A percentile compares a stretch with the other conserved stretches of the same genome.
Conservation (phyloP, 2,113 vertebrate species). For the Pao palembangensis region DNA sequence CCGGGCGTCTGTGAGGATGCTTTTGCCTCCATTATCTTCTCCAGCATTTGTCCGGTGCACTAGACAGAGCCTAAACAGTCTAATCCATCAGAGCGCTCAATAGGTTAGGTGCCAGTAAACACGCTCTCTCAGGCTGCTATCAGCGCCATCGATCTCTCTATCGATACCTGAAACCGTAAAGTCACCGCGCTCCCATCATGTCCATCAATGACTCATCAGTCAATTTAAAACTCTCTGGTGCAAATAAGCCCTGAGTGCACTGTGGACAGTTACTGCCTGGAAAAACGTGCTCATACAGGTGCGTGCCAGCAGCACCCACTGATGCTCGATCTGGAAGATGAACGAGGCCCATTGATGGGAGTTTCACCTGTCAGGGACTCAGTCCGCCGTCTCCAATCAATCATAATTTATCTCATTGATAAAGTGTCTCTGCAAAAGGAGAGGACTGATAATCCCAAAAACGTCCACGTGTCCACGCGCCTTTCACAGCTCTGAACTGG, state of each 20-base stretch:
- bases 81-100: constrained; percentile 38
- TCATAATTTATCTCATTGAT: constrained; percentile 23
- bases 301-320: no score
- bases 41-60: constrained; percentile 12
- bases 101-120: constrained; percentile 53
- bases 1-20: neutral
- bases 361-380: no score
- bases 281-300: no score
- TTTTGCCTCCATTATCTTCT: neutral
- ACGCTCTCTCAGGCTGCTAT: constrained; percentile 43
- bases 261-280: neutral
- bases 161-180: constrained; percentile 57
- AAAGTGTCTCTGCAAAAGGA: neutral
- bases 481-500: neutral
- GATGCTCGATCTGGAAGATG: constrained; percentile 5
- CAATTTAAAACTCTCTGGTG: constrained; percentile 47
- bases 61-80: constrained; percentile 42
- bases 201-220: constrained; percentile 55
- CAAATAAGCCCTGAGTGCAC: constrained; percentile 27
- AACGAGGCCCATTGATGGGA: neutral
- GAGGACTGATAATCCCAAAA: constrained; percentile 1
- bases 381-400: constrained; percentile 11
- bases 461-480: neutral
- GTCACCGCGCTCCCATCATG: constrained; percentile 40
- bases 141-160: constrained; percentile 43